These are phyloP conservation scores for Melanerpes formicivorus DNA, from an alignment of 2,113 vertebrate species.

Conservation along the genomic window DNA sequence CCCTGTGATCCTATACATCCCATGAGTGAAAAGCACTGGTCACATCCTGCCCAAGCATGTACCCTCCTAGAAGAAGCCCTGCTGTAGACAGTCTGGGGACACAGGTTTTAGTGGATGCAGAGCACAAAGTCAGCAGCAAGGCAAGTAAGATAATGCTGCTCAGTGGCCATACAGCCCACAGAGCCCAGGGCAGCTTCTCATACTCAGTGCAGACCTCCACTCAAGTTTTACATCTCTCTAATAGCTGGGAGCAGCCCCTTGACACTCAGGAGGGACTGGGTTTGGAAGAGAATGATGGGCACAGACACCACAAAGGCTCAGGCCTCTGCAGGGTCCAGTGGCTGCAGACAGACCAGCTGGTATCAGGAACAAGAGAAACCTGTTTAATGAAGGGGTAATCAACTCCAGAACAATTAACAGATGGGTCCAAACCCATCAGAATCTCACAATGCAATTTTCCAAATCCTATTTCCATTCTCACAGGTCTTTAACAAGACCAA, in stretches of 20 bases:
- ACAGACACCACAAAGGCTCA: background rate
- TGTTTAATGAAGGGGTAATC: background rate
- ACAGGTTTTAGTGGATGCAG: background rate
- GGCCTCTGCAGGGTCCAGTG: background rate
- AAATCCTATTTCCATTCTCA: background rate
- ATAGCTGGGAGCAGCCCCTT: background rate
- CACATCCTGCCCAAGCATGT: background rate
- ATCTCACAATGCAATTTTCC: background rate
- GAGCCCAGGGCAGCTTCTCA: background rate
- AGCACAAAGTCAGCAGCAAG: background rate
- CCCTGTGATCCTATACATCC: background rate
- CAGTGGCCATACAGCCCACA: background rate
- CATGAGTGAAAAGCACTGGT: background rate
- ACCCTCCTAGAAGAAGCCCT: background rate
- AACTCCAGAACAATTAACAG: background rate
- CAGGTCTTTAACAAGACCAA: background rate
- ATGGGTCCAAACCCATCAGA: background rate
- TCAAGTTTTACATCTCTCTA: background rate
- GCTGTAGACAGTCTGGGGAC: background rate
- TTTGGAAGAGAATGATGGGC: background rate
- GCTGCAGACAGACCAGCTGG: background rate
- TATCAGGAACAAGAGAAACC: background rate
- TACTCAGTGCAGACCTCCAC: background rate
- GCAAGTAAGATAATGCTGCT: background rate
- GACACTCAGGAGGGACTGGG: background rate